Evolutionary conservation across 2,113 vertebrate species (phyloP).

Genomic region (Psettodes erumei): DNA sequence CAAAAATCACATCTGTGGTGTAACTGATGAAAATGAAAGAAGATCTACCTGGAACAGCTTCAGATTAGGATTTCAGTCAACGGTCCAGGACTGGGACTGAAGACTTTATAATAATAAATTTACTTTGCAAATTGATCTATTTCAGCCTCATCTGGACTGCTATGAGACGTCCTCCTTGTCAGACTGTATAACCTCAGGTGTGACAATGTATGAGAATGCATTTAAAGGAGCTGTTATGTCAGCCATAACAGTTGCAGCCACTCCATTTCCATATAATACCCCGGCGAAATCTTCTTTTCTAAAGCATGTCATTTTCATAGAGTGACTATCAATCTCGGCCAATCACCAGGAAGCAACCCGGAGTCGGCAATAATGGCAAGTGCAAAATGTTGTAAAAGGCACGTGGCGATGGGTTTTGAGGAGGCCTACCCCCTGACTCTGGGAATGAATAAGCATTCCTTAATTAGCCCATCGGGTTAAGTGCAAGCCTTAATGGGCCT

Average conservation of each 20-base stretch:
- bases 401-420: slow-evolving; percentile 85
- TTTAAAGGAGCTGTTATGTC: slow-evolving; percentile 32
- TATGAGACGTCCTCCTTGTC: too few species aligned
- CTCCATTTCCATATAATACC: slow-evolving; percentile 72
- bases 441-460: slow-evolving; percentile 97
- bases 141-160: background rate
- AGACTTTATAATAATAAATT: background rate
- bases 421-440: slow-evolving; percentile 87
- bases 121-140: background rate
- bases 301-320: slow-evolving; percentile 73
- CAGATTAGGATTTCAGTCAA: background rate
- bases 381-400: slow-evolving; percentile 94
- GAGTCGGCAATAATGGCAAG: slow-evolving; percentile 85
- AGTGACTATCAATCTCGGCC: slow-evolving; percentile 73
- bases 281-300: slow-evolving; percentile 62
- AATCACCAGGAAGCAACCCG: slow-evolving; percentile 52
- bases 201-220: slow-evolving; percentile 38
- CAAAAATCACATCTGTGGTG: background rate
- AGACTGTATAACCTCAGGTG: slow-evolving; percentile 38
- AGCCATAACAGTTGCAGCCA: slow-evolving; percentile 50
- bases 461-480: slow-evolving; percentile 99
- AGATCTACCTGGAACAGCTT: background rate
- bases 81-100: background rate
- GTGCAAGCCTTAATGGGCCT: slow-evolving; percentile 98
- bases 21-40: background rate